Conservation (phyloP, 2,113 vertebrate genomes). For the Ameiurus melas region DNA sequence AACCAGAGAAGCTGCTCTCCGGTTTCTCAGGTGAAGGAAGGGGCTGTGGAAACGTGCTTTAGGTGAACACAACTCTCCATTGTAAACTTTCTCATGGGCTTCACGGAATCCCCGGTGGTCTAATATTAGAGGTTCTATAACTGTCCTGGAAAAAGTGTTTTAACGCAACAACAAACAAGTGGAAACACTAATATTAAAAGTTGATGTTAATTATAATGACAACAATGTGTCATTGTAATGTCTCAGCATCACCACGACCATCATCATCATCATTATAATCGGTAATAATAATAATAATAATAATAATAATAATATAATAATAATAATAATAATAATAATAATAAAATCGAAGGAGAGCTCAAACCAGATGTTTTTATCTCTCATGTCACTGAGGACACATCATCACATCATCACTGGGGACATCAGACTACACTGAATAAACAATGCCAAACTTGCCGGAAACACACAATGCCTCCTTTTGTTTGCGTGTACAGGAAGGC, state of each 20-base stretch:
- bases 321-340: background rate
- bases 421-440: background rate
- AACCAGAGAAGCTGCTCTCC: background rate
- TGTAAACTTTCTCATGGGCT: slow-evolving; percentile 67
- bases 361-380: background rate
- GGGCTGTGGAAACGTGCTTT: slow-evolving; percentile 51
- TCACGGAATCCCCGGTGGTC: slow-evolving; percentile 54
- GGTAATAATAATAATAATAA: background rate
- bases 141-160: background rate
- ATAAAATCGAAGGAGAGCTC: background rate
- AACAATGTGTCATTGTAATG: background rate
- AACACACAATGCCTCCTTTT: slow-evolving; percentile 17
- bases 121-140: background rate
- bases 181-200: background rate
- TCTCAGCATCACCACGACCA: background rate
- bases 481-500: background rate
- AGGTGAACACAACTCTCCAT: slow-evolving; percentile 59
- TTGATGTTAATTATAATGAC: background rate
- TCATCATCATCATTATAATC: background rate
- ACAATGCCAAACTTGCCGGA: slow-evolving; percentile 13
- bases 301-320: background rate
- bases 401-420: background rate
- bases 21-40: slow-evolving; percentile 29
- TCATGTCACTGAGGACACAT: background rate
- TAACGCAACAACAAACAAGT: background rate